A percentile compares a stretch with the other conserved stretches of the same genome.
Conservation (phyloP, 2,113 vertebrate genomes). For the Microtus oregoni region DNA sequence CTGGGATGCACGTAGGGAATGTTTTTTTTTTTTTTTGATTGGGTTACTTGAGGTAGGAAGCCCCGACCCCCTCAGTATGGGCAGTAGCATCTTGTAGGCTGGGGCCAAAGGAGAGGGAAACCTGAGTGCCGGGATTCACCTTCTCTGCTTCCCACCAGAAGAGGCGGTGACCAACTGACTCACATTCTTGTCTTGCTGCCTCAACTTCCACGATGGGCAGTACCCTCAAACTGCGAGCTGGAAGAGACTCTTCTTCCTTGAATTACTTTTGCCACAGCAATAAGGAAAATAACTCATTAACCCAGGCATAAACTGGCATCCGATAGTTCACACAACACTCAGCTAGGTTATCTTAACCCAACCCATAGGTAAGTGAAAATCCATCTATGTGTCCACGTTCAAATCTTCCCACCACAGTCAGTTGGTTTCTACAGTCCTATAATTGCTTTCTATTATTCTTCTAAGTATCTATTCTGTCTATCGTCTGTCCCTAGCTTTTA, state of each 20-base stretch:
- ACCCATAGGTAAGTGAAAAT: neutral
- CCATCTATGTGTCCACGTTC: neutral
- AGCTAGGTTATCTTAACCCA: neutral
- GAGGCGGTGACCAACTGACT: neutral
- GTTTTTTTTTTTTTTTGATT: neutral
- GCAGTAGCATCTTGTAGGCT: neutral
- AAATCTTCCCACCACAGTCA: neutral
- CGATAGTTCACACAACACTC: neutral
- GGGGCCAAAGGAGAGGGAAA: too few relatives aligned
- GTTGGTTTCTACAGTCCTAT: neutral
- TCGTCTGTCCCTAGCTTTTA: neutral
- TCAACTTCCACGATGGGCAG: too few relatives aligned
- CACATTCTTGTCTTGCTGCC: neutral
- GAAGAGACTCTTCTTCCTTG: neutral
- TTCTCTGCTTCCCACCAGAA: neutral
- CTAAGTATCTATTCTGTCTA: neutral
- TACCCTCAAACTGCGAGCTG: neutral
- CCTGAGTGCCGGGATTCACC: neutral
- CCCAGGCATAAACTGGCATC: neutral
- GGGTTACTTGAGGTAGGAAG: neutral
- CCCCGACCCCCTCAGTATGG: neutral
- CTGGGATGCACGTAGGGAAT: too few relatives aligned
- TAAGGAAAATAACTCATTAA: neutral
- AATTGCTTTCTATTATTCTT: neutral
- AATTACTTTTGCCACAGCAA: neutral